phyloP scores from a whole-genome alignment of 2,888 invertebrate species.

The Tanytarsus gracilentus region DNA sequence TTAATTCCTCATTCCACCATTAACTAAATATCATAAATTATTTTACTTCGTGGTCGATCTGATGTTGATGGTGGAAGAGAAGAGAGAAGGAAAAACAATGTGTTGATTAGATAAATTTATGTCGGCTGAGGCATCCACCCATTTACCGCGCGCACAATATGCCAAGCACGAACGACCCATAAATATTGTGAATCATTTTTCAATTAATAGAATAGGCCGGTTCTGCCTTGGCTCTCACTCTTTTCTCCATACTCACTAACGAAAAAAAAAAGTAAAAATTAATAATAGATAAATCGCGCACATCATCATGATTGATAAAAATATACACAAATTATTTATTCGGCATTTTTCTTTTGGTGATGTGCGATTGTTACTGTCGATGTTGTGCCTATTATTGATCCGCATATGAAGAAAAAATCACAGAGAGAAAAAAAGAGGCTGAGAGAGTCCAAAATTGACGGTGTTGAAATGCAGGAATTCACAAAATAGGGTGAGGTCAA shows the following conservation, averaged over 20 bases:
- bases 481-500: no score
- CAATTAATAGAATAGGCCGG: not conserved
- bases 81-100: conserved; percentile 7
- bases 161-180: not conserved
- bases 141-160: not conserved
- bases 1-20: conserved; percentile 26
- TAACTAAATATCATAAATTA: conserved; percentile 26
- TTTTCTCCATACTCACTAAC: not conserved
- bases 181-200: conserved; percentile 15
- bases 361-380: no score
- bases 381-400: no score
- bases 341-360: not conserved
- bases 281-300: conserved; percentile 2
- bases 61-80: not conserved
- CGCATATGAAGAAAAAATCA: not conserved
- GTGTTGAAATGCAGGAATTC: conserved; percentile 26
- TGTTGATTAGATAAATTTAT: conserved; percentile 28
- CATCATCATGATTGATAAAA: conserved; percentile 8
- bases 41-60: not conserved
- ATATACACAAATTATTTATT: not conserved
- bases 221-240: not conserved
- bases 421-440: not conserved
- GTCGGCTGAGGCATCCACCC: conserved; percentile 1
- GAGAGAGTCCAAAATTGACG: conserved; percentile 15
- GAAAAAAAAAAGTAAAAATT: no score